Percentiles rank a stretch among this genome's conserved stretches.
phyloP scores from a whole-genome alignment of 1,140 invertebrate species.

The Heliconius himera region DNA sequence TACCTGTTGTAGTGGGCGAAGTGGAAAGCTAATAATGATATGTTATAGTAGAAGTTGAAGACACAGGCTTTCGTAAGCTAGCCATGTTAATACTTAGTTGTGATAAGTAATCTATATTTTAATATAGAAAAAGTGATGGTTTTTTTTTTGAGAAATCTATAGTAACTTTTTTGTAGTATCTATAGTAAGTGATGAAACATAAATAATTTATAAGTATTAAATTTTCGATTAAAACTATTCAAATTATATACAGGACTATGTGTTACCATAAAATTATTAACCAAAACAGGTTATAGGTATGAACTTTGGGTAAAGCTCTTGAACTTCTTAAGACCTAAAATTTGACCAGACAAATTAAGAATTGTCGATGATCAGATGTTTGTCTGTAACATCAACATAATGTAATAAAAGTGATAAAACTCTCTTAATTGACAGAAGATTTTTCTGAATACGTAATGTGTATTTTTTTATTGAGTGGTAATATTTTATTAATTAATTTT shows the following conservation, averaged over 20 bases:
- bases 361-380: not conserved
- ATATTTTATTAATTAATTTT: conserved; percentile 41
- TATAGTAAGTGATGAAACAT: no score
- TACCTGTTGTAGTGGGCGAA: conserved; percentile 20
- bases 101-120: no score
- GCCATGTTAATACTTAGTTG: not conserved
- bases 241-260: no score
- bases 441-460: conserved; percentile 39
- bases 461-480: conserved; percentile 22
- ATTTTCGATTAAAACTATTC: no score
- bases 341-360: not conserved
- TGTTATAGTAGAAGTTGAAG: not conserved
- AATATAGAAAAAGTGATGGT: no score
- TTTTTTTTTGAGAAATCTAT: no score
- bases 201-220: no score
- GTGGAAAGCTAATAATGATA: not conserved
- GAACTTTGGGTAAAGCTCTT: no score
- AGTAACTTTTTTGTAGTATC: no score
- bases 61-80: not conserved
- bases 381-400: not conserved
- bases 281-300: no score
- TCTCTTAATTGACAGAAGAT: conserved; percentile 36
- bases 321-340: no score
- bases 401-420: conserved; percentile 27
- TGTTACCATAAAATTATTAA: no score